Percentiles rank a stretch among this genome's conserved stretches.
Conservation (phyloP, 2,113 vertebrate species). For the Sylvicapra grimmia region DNA sequence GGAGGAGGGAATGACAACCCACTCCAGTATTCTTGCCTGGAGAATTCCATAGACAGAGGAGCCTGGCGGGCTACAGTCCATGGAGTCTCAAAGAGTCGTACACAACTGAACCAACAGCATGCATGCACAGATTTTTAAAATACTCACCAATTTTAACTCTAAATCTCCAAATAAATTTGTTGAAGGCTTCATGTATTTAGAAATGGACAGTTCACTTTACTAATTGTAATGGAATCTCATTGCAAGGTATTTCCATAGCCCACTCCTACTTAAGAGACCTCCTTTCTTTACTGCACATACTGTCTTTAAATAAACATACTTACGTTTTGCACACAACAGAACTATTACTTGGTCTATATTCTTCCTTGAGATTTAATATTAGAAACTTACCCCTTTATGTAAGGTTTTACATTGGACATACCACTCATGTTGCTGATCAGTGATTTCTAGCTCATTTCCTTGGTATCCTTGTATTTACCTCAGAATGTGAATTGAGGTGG, state of each 20-base stretch:
- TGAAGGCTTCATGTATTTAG: neutral
- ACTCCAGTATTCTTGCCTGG: neutral
- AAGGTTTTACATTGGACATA: neutral
- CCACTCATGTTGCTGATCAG: neutral
- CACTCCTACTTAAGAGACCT: neutral
- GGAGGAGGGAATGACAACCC: neutral
- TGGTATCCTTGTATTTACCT: constrained; percentile 12
- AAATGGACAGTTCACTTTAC: neutral
- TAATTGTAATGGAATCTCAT: neutral
- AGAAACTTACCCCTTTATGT: neutral
- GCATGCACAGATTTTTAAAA: neutral
- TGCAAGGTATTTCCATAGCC: neutral
- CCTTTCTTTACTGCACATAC: neutral
- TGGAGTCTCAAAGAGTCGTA: neutral
- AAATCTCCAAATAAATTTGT: neutral
- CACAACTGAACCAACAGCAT: neutral
- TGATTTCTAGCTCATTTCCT: neutral
- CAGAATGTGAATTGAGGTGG: neutral
- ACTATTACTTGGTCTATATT: neutral
- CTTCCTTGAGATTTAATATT: neutral
- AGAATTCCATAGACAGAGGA: neutral
- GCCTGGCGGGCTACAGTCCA: neutral
- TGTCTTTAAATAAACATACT: neutral
- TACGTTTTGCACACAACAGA: neutral
- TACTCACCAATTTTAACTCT: neutral